Evolutionary conservation across 2,888 invertebrate genomes (phyloP), one percentile per base, ranked within the genome.

Genomic region (Thalpophila matura): DNA sequence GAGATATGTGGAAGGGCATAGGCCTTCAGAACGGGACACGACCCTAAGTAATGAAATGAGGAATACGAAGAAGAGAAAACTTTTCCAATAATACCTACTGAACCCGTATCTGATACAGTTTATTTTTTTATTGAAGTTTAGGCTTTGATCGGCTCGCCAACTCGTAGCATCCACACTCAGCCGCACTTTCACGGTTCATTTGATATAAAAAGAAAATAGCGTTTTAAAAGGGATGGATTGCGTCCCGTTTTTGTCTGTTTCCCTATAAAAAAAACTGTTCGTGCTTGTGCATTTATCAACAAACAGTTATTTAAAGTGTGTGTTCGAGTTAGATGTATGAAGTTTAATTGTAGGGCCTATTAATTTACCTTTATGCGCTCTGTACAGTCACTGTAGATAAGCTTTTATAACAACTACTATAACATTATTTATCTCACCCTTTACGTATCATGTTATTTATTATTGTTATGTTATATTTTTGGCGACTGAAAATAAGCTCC

Each of bases 171-270:
- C 67, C 63, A 73, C 83, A 84, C 84, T 84, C 83, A 77, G 88
- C 88, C 87, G 89, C 89, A 89, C 89, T 90, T 89, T 89, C 86
- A 84, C 86, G 86, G 88, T 89, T 89, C 90, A 90, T 89, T 86
- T 89, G 85, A 85, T 86, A 86, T 89, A 88, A 91, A 91, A 91
- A 89, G 88, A 89, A 90, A 90, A 91, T 87, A 85, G 79, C 84
- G 81, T 81, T 90, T 90, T 90, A 87, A 90, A 89, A 20, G 72
- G 89, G 89, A 87, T 88, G 79, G 80, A 82, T 80, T 45, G 81
- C 84, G 83, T 88, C 85, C 88, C 24, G 61, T 68, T 79, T 76
- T 77, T 77, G 57, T 79, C 55, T 65, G 85, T 84, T 84, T 88
- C 88, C 87, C 85, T 84, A 87, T 82, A 81, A 85, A 87, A 85